A percentile compares a stretch with the other conserved stretches of the same genome.
Evolutionary conservation across 2,888 invertebrate genomes (phyloP).

Genomic region (Sturmia bella): DNA sequence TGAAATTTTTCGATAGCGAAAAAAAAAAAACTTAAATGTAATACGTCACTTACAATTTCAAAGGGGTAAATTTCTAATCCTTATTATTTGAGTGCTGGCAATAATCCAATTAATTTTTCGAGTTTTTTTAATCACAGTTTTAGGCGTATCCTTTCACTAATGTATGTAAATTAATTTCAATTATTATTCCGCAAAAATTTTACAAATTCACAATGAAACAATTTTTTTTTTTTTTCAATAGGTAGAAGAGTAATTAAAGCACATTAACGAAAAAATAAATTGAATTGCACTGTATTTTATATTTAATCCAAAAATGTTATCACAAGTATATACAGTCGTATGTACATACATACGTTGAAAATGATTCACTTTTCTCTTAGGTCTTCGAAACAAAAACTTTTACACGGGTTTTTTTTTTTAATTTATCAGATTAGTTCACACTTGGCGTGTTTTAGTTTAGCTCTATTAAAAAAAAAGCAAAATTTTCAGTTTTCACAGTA

Average conservation of each 20-base stretch:
- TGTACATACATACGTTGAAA: too few species aligned
- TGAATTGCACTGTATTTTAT: constrained; percentile 60
- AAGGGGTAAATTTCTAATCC: constrained; percentile 53
- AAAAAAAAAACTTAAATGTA: not conserved
- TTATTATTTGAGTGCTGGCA: constrained; percentile 24
- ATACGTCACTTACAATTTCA: constrained; percentile 59
- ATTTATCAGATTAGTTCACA: constrained; percentile 15
- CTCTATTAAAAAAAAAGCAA: not conserved
- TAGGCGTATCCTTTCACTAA: constrained; percentile 62
- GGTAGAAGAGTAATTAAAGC: constrained; percentile 17
- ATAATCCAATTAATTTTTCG: constrained; percentile 54
- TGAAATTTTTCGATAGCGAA: constrained; percentile 36
- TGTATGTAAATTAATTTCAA: constrained; percentile 1
- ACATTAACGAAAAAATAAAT: constrained; percentile 10
- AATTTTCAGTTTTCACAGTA: constrained; percentile 38
- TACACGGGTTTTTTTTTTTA: too few species aligned
- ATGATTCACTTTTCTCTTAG: constrained; percentile 39
- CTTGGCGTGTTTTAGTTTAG: constrained; percentile 5
- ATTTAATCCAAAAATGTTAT: constrained; percentile 54
- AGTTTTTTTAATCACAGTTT: constrained; percentile 64
- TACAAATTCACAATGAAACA: constrained; percentile 20
- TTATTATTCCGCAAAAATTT: not conserved
- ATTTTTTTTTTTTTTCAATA: constrained; percentile 35
- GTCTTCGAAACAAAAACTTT: not conserved
- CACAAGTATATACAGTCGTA: constrained; percentile 35